Conservation (phyloP, 2,888 invertebrate genomes). For the Hypselothyrea guttata region DNA sequence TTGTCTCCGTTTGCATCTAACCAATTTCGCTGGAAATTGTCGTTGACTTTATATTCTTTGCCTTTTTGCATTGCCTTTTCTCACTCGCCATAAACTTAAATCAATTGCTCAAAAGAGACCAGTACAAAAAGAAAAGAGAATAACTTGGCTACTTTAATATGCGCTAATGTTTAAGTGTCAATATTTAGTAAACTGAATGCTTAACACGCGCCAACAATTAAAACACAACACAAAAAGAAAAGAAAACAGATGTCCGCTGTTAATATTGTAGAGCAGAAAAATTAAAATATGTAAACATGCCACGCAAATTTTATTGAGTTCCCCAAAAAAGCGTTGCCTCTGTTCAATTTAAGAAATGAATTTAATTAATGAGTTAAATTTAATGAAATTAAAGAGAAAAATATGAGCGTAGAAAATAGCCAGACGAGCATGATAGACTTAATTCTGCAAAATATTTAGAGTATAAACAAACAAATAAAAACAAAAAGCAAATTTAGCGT, state of each 20-base stretch:
- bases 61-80: conserved; percentile 39
- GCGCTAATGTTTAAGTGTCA: conserved; percentile 26
- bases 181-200: conserved; percentile 31
- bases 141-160: conserved; percentile 33
- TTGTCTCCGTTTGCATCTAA: conserved; percentile 12
- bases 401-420: too few species aligned
- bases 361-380: too few species aligned
- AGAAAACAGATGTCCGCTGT: conserved; percentile 32
- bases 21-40: conserved; percentile 19
- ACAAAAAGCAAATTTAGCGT: too few species aligned
- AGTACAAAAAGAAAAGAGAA: neutral
- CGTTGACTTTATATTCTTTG: conserved; percentile 48
- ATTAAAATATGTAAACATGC: too few species aligned
- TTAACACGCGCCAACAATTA: conserved; percentile 57
- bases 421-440: too few species aligned
- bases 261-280: too few species aligned
- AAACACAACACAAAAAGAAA: conserved; percentile 15
- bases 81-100: conserved; percentile 49
- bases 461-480: too few species aligned
- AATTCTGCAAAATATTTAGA: too few species aligned
- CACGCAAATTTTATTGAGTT: too few species aligned
- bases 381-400: too few species aligned
- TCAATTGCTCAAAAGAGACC: conserved; percentile 41
- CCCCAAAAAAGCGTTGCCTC: too few species aligned
- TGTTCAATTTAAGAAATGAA: too few species aligned